phyloP scores from a whole-genome alignment of 1,140 invertebrate species.

The Coptotermes formosanus region DNA sequence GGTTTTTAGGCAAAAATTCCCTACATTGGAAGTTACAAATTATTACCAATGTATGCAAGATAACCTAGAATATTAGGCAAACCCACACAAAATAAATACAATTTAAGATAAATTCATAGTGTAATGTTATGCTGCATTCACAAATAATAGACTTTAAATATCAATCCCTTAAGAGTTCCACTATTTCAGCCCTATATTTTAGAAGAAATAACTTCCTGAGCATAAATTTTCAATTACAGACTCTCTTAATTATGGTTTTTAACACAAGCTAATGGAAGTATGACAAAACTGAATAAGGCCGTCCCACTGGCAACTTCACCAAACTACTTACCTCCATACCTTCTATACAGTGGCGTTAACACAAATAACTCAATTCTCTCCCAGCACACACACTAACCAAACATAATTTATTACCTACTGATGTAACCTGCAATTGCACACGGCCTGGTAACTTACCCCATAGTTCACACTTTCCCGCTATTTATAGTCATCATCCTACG shows the following conservation, averaged over 20 bases:
- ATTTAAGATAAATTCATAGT: background rate
- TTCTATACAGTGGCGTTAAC: too few species aligned
- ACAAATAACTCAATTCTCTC: background rate
- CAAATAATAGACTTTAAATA: too few species aligned
- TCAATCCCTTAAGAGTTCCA: background rate
- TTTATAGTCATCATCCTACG: background rate
- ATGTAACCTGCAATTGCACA: background rate
- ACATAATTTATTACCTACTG: too few species aligned
- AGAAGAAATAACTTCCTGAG: conserved; percentile 5
- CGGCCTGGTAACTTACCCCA: background rate
- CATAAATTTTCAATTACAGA: background rate
- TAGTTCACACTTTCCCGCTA: too few species aligned
- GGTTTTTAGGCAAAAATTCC: background rate
- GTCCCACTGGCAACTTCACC: background rate
- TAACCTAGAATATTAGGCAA: background rate
- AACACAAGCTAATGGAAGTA: background rate
- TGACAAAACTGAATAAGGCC: background rate
- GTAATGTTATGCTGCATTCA: too few species aligned
- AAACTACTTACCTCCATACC: too few species aligned
- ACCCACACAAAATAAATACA: background rate
- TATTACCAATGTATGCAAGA: background rate
- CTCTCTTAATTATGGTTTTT: background rate
- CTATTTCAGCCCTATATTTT: background rate
- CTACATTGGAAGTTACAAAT: background rate
- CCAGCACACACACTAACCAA: background rate